Evolutionary conservation across 35 echinoderm and acorn worm genomes (phyloP).

Genomic region (Ophiothrix spiculata): DNA sequence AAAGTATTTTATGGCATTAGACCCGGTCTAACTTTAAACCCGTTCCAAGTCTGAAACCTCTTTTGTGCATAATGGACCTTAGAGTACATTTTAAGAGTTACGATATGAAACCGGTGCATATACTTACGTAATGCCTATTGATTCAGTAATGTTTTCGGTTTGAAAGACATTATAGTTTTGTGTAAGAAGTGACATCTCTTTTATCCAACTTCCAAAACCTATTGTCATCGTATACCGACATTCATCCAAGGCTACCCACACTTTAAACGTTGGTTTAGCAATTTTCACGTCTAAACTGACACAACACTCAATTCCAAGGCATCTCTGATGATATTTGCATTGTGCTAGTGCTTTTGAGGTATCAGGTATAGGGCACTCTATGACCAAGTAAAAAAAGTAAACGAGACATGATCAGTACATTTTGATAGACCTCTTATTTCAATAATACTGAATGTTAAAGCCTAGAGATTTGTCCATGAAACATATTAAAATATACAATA

Average conservation of each 20-base stretch:
- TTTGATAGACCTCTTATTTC: no score
- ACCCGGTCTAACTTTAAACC: no score
- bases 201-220: slow-evolving; percentile 28
- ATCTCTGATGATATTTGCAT: not conserved
- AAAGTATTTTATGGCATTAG: no score
- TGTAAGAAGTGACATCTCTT: not conserved
- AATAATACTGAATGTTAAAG: no score
- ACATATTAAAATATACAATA: no score
- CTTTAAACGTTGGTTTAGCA: not conserved
- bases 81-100: no score
- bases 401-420: no score
- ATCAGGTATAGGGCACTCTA: not conserved
- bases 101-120: no score
- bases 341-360: not conserved
- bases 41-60: no score
- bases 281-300: slow-evolving; percentile 10
- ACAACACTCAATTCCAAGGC: slow-evolving; percentile 32
- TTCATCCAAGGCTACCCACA: slow-evolving; percentile 16
- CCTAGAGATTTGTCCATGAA: no score
- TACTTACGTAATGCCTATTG: not conserved
- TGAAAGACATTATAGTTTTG: not conserved
- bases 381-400: not conserved
- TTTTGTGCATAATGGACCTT: no score
- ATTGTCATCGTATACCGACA: slow-evolving; percentile 11
- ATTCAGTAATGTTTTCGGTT: not conserved